A percentile compares a stretch with the other conserved stretches of the same genome.
Conservation (phyloP, 2,888 invertebrate genomes). For the Ametastegia equiseti region DNA sequence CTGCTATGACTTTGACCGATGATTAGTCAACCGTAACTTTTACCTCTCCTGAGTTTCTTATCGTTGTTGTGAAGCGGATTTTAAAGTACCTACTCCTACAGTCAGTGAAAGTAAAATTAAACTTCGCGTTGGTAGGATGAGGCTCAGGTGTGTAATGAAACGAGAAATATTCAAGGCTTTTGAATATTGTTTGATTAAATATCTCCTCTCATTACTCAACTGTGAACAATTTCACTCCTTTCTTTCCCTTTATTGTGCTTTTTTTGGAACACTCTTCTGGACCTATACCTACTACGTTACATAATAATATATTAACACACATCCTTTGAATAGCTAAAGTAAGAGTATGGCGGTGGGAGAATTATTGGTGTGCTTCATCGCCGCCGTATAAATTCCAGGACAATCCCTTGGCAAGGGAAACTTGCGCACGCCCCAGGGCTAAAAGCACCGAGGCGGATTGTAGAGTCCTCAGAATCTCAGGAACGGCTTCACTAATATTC, state of each 20-base stretch:
- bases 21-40: not conserved
- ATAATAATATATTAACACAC: not conserved
- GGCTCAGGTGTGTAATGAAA: too few species aligned
- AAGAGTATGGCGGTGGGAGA: slow-evolving; percentile 9
- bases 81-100: not conserved
- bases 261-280: not conserved
- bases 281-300: not conserved
- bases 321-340: slow-evolving; percentile 1
- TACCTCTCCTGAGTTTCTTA: not conserved
- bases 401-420: slow-evolving; percentile 11
- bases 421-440: slow-evolving; percentile 7
- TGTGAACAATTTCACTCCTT: not conserved
- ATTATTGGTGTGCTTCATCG: slow-evolving; percentile 19
- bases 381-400: slow-evolving; percentile 20
- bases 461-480: slow-evolving; percentile 36
- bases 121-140: too few species aligned
- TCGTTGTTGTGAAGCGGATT: not conserved
- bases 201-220: not conserved
- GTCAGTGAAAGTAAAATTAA: not conserved
- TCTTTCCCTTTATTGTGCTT: not conserved
- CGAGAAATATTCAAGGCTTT: not conserved
- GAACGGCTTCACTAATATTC: slow-evolving; percentile 31
- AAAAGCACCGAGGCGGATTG: not conserved
- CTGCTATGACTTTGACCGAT: not conserved
- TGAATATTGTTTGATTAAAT: not conserved